A percentile compares a stretch with the other conserved stretches of the same genome.
These are phyloP conservation scores for Colossoma macropomum DNA, from an alignment of 2,113 vertebrate genomes.

Conservation along the genomic window DNA sequence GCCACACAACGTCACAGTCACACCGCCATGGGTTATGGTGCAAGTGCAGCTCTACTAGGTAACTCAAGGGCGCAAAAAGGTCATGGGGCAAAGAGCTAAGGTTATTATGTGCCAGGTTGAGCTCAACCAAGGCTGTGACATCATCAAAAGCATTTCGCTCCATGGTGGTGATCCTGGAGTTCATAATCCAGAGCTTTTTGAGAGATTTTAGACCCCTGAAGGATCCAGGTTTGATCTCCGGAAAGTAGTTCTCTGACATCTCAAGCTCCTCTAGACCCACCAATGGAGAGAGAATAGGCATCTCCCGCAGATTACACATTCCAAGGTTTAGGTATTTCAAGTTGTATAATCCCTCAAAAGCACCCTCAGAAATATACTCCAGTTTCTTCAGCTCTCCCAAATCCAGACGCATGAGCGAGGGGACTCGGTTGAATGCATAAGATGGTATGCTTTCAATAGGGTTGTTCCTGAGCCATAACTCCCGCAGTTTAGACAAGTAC, in stretches of 20 bases:
- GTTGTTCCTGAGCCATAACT: slow-evolving; percentile 97
- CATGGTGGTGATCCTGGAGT: slow-evolving; percentile 90
- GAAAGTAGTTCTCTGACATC: slow-evolving; percentile 97
- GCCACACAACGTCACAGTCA: slow-evolving; percentile 97
- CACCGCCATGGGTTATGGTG: slow-evolving; percentile 99
- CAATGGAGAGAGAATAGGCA: slow-evolving; percentile 91
- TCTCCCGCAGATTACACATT: slow-evolving; percentile 95
- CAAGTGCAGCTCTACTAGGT: slow-evolving; percentile 94
- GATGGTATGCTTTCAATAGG: slow-evolving; percentile 98
- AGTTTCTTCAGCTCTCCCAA: slow-evolving; percentile 94
- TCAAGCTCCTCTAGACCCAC: slow-evolving; percentile 95
- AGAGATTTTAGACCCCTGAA: slow-evolving; percentile 92
- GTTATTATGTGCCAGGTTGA: slow-evolving; percentile 99
- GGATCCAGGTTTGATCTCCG: slow-evolving; percentile 88
- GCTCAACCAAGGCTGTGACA: slow-evolving; percentile 92
- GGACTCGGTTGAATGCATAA: slow-evolving; percentile 97
- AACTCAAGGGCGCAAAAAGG: slow-evolving; percentile 92
- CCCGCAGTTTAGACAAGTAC: slow-evolving; percentile 95
- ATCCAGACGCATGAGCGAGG: slow-evolving; percentile 95
- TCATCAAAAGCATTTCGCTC: slow-evolving; percentile 98
- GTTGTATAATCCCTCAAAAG: slow-evolving; percentile 95
- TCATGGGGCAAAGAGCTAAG: slow-evolving; percentile 95
- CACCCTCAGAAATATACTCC: slow-evolving; percentile 97
- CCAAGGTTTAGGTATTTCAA: slow-evolving; percentile 98
- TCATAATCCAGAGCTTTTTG: slow-evolving; percentile 99